Base-by-base conservation (phyloP, 2,113 vertebrate species). In the Oreotrochilus melanogaster region DNA sequence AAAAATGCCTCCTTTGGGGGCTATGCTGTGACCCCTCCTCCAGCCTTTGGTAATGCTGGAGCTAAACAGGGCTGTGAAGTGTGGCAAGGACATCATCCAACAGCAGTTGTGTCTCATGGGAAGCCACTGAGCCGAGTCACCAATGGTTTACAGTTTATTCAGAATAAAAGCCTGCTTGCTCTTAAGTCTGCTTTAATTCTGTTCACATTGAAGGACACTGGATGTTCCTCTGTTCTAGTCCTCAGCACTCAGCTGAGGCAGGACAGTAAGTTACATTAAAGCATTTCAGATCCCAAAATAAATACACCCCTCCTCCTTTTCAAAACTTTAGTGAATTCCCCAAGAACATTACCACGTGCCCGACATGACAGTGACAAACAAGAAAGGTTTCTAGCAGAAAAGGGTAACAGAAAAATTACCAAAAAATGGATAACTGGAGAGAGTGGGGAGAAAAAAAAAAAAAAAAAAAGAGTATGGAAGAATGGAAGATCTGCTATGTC, bases 91-190 rank as follows among this genome's bases (percentile, higher is more conserved):
- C 0, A 0, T 83, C 53, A 58, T 50, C 10, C 42, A 31, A 57
- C 42, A 31, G 61, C 0, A 0, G 5, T 10, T 75, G 30, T n/a
- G 33, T 14, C 67, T 65, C 6, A 2, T 12, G 21, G 51, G 65
- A 73, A 33, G 45, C 37, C 30, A 19, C 28, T 23, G 58, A 23
- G 39, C 57, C 1, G 2, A 45, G 43, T 23, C 23, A 51, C 28
- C 47, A 14, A 0, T 25, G 15, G 21, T 35, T 69, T 65, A 66
- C 23, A 50, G 45, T 65, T 78, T 42, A 33, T 48, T 33, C 61
- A 60, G 21, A 66, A 66, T 57, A 85, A 84, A 93, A 57, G 9
- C 56, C 42, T 66, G n/a, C 14, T 66, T 70, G 35, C 30, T 57
- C 91, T 70, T 66, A 78, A 48, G 58, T 60, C 9, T 18, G 15